These are phyloP conservation scores for Hylyphantes graminicola DNA, from an alignment of 1,140 invertebrate genomes.

Conservation along the genomic window DNA sequence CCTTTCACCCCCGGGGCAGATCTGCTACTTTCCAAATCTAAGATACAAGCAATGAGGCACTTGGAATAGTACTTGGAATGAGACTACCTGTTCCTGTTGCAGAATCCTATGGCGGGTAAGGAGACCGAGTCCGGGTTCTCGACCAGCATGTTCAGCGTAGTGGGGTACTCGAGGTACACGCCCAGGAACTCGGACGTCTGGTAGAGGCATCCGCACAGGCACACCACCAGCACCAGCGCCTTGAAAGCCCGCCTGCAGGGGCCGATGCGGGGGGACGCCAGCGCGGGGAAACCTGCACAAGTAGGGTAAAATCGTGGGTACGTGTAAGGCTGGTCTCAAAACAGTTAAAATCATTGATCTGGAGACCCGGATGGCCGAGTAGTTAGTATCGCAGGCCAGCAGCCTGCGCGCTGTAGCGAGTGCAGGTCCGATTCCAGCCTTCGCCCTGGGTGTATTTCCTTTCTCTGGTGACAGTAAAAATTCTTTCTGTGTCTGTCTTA, in stretches of 20 bases:
- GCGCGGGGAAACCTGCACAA: slow-evolving; percentile 14
- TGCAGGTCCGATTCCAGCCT: too few relatives aligned
- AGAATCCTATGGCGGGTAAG: neutral
- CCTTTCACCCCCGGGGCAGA: too few relatives aligned
- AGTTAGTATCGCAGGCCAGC: too few relatives aligned
- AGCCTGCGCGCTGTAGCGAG: too few relatives aligned
- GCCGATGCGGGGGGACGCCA: neutral
- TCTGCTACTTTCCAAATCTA: neutral
- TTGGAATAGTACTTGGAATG: neutral
- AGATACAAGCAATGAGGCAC: neutral
- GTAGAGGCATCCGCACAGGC: slow-evolving; percentile 20
- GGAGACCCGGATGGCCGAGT: too few relatives aligned
- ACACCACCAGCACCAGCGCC: neutral
- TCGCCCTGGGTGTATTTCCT: too few relatives aligned
- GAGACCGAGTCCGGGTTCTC: neutral
- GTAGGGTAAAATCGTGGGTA: too few relatives aligned
- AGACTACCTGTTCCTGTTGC: slow-evolving; percentile 40
- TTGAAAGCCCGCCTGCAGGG: neutral
- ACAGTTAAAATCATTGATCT: too few relatives aligned
- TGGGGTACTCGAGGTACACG: slow-evolving; percentile 10
- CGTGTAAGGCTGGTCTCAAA: too few relatives aligned
- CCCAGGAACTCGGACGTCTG: slow-evolving; percentile 4
- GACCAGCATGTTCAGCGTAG: slow-evolving; percentile 27
- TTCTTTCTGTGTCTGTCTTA: too few relatives aligned
- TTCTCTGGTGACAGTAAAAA: too few relatives aligned